Base-by-base conservation (phyloP, 2,797 vertebrate species). In the Sardinella longiceps region DNA sequence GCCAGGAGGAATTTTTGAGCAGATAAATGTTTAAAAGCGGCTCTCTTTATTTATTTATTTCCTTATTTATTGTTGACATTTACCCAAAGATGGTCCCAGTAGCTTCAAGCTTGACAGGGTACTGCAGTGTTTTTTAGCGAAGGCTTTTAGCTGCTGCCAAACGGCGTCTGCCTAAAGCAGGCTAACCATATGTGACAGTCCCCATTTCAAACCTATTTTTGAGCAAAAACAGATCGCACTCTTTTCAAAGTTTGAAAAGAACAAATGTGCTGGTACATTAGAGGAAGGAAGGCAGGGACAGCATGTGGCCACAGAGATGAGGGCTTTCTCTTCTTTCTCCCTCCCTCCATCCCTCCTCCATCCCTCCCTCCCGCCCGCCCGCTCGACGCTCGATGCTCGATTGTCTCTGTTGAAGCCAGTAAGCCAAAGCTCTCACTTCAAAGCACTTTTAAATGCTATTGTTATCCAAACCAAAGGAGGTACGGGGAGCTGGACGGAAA, bases 61-160 rank as follows among this genome's bases (percentile, higher is more conserved):
- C 4, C 7, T 43, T 43, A 43, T n/a, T 92, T 94, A 91, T 92
- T 93, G 92, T 92, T 93, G 92, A 93, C 91, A 93, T 93, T 93
- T 92, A 90, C 82, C 88, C 90, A 90, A 88, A 80, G 86, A 90
- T 87, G 84, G 86, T 84, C 83, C 88, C 90, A 89, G 92, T 92
- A 91, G 92, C 93, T 93, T 91, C 89, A 85, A 85, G 91, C 92
- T 86, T 89, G 92, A 90, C 91, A 81, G 86, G 77, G 63, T 80
- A 82, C 88, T 85, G 63, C 80, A 82, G 88, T 84, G 87, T 88
- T 87, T 84, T 80, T n/a, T n/a, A n/a, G n/a, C n/a, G n/a, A 77
- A 83, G 58, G 83, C 86, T 84, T 89, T 87, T 81, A 85, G 86
- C 84, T 74, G 9, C 51, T 83, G 90, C 87, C 90, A 89, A 43